A percentile compares a stretch with the other conserved stretches of the same genome.
These are phyloP conservation scores for Gastracanthus pulcherrimus DNA, from an alignment of 2,888 invertebrate genomes.

Conservation along the genomic window DNA sequence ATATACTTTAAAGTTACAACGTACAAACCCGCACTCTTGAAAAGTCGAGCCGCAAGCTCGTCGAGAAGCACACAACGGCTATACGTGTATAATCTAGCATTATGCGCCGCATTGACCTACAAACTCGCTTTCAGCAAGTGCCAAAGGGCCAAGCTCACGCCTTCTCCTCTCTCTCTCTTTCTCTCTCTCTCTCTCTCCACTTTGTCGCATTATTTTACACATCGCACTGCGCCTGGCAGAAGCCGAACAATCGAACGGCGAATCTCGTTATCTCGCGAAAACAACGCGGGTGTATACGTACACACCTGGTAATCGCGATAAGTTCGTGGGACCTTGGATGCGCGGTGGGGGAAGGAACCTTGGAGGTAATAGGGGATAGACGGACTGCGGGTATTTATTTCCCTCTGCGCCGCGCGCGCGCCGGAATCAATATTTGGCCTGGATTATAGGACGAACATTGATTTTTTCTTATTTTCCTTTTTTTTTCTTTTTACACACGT, in stretches of 20 bases:
- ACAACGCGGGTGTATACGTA: no score
- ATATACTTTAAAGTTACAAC: no score
- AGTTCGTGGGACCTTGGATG: no score
- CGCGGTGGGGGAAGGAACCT: no score
- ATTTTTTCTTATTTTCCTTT: constrained; percentile 13
- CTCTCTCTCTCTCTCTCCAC: no score
- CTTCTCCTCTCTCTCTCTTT: not conserved
- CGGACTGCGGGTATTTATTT: not conserved
- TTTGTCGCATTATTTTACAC: no score
- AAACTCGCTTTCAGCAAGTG: constrained; percentile 8
- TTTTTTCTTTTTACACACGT: not conserved
- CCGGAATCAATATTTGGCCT: constrained; percentile 37
- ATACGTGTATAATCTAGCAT: not conserved
- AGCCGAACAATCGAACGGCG: not conserved
- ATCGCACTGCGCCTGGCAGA: no score
- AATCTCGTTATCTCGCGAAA: not conserved
- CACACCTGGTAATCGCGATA: no score
- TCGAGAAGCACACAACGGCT: not conserved
- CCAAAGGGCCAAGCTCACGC: not conserved
- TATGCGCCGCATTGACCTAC: constrained; percentile 19
- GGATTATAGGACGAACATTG: constrained; percentile 25
- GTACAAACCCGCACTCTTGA: no score
- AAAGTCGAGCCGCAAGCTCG: no score
- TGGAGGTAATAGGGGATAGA: not conserved
- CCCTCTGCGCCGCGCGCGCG: not conserved